These are phyloP conservation scores for Pocillopora verrucosa DNA, from an alignment of 64 coral and sea anemone genomes.

Conservation along the genomic window DNA sequence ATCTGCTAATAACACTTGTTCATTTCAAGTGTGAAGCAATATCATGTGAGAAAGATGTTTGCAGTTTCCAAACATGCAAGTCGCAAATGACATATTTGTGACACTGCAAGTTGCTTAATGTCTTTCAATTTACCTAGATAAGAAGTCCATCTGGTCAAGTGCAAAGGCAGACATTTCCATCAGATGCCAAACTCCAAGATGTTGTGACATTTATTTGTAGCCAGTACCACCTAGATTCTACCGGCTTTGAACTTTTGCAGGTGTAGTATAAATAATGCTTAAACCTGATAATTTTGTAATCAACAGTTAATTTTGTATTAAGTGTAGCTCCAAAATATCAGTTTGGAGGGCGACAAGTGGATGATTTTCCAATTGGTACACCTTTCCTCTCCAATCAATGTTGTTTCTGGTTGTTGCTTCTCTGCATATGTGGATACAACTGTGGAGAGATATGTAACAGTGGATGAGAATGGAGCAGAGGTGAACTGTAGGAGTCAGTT, in stretches of 20 bases:
- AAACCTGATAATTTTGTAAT: background rate
- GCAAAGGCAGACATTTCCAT: conserved; percentile 26
- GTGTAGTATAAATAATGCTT: background rate
- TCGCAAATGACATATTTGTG: background rate
- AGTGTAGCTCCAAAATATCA: too few relatives aligned
- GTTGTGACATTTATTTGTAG: conserved; percentile 31
- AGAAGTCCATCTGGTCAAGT: conserved; percentile 44
- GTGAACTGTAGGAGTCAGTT: too few relatives aligned
- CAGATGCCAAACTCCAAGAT: conserved; percentile 39
- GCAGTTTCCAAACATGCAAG: background rate
- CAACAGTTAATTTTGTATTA: background rate
- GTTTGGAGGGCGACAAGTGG: too few relatives aligned
- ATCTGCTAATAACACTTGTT: too few relatives aligned
- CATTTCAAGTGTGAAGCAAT: too few relatives aligned
- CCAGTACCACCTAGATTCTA: conserved; percentile 25
- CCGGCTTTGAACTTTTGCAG: conserved; percentile 42
- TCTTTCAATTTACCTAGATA: conserved; percentile 17
- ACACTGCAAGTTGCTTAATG: background rate
- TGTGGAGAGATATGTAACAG: too few relatives aligned
- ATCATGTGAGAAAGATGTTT: too few relatives aligned
- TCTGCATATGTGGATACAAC: too few relatives aligned
- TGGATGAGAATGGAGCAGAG: too few relatives aligned
- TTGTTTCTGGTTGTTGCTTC: too few relatives aligned
- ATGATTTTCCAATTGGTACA: too few relatives aligned
- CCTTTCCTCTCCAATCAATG: too few relatives aligned